These are phyloP conservation scores for Parus major DNA, from an alignment of 2,113 vertebrate genomes.

Conservation along the genomic window DNA sequence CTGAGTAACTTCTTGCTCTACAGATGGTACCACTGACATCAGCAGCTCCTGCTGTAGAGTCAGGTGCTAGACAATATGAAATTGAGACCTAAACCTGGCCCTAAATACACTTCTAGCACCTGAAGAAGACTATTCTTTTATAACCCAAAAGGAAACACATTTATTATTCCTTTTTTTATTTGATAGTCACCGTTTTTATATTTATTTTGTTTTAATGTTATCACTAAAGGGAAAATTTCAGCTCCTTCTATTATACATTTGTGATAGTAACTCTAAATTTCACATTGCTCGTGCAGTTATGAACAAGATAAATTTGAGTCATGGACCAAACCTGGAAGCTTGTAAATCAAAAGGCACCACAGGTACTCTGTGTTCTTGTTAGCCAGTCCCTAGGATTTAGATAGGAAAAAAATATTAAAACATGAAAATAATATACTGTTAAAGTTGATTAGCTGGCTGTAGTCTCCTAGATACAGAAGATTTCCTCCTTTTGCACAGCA, in stretches of 20 bases:
- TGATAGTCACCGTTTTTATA: not conserved
- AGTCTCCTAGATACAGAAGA: conserved; percentile 68
- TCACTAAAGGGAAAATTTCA: not conserved
- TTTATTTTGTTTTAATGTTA: not conserved
- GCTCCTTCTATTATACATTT: not conserved
- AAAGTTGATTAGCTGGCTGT: conserved; percentile 66
- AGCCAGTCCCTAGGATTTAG: conserved; percentile 44
- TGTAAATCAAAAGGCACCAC: conserved; percentile 59
- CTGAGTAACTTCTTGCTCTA: not conserved
- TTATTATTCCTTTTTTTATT: not conserved
- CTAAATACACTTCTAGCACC: not conserved
- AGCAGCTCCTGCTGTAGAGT: not conserved
- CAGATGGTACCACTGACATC: conserved; percentile 1
- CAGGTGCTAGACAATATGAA: not conserved
- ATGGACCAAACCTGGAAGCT: not conserved
- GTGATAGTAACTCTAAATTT: conserved; percentile 17
- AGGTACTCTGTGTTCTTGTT: conserved; percentile 65
- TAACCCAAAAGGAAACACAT: not conserved
- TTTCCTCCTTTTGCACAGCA: conserved; percentile 68
- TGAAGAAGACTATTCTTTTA: not conserved
- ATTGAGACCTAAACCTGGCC: not conserved
- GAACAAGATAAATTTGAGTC: conserved; percentile 42
- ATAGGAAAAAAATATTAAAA: conserved; percentile 37
- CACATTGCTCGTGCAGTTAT: conserved; percentile 18
- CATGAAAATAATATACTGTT: conserved; percentile 70